Evolutionary conservation across 2,113 vertebrate genomes (phyloP).

Genomic region (Typhlomys cinereus): DNA sequence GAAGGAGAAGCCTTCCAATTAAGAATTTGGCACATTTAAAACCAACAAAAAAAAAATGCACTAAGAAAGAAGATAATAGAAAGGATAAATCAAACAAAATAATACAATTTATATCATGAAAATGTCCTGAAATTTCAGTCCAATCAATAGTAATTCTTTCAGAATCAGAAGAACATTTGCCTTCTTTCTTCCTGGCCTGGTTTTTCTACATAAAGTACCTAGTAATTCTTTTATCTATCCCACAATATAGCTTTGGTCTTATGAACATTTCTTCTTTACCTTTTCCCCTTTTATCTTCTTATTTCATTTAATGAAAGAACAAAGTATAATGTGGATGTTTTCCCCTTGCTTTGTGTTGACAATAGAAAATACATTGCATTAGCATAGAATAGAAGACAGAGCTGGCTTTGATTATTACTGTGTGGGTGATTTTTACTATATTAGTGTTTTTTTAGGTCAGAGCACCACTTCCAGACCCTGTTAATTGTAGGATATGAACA

Average conservation of each 20-base stretch:
- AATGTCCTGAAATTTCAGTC: background rate
- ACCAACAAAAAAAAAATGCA: background rate
- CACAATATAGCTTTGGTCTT: background rate
- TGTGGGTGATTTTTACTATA: background rate
- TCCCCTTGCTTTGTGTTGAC: constrained; percentile 11
- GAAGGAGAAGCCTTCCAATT: background rate
- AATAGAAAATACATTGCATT: background rate
- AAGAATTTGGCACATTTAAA: background rate
- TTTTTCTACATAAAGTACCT: background rate
- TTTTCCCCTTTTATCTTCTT: background rate
- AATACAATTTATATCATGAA: background rate
- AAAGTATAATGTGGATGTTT: background rate
- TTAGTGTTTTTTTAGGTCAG: background rate
- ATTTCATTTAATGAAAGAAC: constrained; percentile 32
- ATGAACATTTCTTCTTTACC: background rate
- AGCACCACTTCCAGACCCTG: background rate
- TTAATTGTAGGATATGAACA: background rate
- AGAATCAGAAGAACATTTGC: background rate
- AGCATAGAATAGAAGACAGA: background rate
- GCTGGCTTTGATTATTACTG: background rate
- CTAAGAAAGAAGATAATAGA: background rate
- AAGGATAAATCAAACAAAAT: background rate
- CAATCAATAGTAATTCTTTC: background rate
- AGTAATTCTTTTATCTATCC: background rate
- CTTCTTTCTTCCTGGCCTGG: background rate